Conservation (phyloP, 2,888 invertebrate species). For the Germaria angustata region DNA sequence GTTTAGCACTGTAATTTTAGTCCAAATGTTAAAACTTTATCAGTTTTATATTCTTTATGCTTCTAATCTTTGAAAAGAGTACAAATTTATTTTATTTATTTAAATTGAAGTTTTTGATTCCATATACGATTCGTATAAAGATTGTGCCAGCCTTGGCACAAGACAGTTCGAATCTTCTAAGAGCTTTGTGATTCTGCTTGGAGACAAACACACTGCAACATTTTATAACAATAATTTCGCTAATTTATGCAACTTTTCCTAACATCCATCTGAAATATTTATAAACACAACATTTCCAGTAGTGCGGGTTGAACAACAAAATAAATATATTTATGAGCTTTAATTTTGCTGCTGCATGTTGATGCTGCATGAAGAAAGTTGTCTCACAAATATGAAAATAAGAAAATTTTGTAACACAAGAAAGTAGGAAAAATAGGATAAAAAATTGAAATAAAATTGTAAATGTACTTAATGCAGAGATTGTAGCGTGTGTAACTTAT, state of each 20-base stretch:
- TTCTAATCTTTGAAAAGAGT: no score
- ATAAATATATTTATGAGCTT: conserved; percentile 1
- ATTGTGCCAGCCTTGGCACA: neutral
- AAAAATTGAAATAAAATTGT: neutral
- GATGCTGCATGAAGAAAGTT: neutral
- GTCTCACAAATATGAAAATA: neutral
- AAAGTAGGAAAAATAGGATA: neutral
- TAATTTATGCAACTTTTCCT: neutral
- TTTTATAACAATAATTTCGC: neutral
- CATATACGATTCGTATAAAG: no score
- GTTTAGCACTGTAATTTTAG: no score
- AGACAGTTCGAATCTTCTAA: neutral
- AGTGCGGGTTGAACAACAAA: neutral
- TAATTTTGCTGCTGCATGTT: neutral
- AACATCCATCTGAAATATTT: neutral
- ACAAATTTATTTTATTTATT: no score
- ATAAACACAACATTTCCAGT: neutral
- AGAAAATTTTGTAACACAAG: neutral
- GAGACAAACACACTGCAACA: neutral
- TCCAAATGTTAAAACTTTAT: no score
- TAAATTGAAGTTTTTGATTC: no score
- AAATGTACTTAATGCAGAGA: neutral
- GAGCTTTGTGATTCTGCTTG: no score
- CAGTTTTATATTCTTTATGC: no score
- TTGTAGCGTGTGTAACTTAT: neutral